Evolutionary conservation across 2,888 invertebrate genomes (phyloP).

Genomic region (Brachylomia viminalis): DNA sequence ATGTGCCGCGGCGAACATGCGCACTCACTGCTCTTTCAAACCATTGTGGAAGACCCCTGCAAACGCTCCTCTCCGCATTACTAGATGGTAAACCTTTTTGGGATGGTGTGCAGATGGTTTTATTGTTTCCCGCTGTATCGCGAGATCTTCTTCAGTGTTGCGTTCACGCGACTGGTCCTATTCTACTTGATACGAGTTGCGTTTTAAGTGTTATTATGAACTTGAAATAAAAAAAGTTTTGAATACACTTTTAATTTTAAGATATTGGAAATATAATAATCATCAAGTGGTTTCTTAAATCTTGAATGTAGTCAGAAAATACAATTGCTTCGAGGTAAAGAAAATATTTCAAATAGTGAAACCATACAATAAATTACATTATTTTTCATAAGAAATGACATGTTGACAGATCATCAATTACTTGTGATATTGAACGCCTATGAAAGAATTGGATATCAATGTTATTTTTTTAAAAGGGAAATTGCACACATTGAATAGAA

Average conservation of each 20-base stretch:
- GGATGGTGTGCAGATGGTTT: conserved; percentile 75
- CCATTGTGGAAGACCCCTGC: conserved; percentile 84
- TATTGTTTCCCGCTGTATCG: conserved; percentile 70
- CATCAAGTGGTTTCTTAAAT: conserved; percentile 3
- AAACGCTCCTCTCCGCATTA: conserved; percentile 82
- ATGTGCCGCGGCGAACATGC: conserved; percentile 83
- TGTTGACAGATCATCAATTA: not conserved
- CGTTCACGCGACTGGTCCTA: conserved; percentile 34
- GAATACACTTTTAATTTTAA: conserved; percentile 1
- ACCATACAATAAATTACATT: not conserved
- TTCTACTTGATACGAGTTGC: conserved; percentile 19
- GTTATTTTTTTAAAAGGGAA: not conserved
- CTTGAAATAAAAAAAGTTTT: conserved; percentile 19
- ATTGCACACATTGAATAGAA: no score
- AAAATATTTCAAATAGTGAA: not conserved
- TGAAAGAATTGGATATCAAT: not conserved
- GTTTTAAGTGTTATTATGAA: conserved; percentile 31
- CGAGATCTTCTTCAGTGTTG: conserved; percentile 55
- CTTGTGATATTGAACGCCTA: not conserved
- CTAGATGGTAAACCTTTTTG: conserved; percentile 82
- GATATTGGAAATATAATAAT: conserved; percentile 8
- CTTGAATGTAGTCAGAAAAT: conserved; percentile 8
- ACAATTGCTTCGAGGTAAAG: not conserved
- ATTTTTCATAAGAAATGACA: not conserved
- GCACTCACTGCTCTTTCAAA: conserved; percentile 83